These are phyloP conservation scores for Cynopterus brachyotis DNA, from an alignment of 2,113 vertebrate genomes.

Conservation along the genomic window DNA sequence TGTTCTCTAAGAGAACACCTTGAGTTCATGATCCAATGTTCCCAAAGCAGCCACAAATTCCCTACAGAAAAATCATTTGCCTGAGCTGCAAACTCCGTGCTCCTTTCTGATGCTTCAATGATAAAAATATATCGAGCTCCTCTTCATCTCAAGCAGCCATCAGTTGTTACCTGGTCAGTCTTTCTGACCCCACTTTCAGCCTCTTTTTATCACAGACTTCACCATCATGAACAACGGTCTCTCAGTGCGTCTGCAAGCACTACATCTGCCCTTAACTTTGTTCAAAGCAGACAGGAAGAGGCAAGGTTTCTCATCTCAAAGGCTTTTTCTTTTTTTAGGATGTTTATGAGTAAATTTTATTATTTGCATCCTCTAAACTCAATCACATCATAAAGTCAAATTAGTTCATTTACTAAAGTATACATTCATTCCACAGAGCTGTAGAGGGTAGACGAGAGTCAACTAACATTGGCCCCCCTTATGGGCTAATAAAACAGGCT, in stretches of 20 bases:
- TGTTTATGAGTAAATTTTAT: not conserved
- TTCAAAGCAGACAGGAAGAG: not conserved
- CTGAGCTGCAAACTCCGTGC: not conserved
- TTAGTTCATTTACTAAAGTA: not conserved
- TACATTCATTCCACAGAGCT: not conserved
- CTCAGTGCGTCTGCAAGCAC: not conserved
- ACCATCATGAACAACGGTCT: not conserved
- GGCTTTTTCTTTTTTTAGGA: not conserved
- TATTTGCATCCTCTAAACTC: not conserved
- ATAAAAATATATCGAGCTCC: not conserved
- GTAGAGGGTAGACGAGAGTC: not conserved
- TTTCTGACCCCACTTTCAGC: not conserved
- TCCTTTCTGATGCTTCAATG: not conserved
- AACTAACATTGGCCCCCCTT: not conserved
- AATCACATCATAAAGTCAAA: not conserved
- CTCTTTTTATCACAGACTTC: not conserved
- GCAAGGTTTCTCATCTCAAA: not conserved
- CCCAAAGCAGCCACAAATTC: slow-evolving; percentile 39
- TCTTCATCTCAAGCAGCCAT: not conserved
- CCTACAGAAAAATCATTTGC: slow-evolving; percentile 35
- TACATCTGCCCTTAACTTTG: not conserved
- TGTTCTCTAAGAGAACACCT: slow-evolving; percentile 18
- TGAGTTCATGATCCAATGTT: slow-evolving; percentile 46
- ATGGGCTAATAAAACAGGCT: not conserved
- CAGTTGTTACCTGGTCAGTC: not conserved